Evolutionary conservation across 2,113 vertebrate species (phyloP), one percentile per base, ranked within the genome.

Genomic region (Nestor notabilis): DNA sequence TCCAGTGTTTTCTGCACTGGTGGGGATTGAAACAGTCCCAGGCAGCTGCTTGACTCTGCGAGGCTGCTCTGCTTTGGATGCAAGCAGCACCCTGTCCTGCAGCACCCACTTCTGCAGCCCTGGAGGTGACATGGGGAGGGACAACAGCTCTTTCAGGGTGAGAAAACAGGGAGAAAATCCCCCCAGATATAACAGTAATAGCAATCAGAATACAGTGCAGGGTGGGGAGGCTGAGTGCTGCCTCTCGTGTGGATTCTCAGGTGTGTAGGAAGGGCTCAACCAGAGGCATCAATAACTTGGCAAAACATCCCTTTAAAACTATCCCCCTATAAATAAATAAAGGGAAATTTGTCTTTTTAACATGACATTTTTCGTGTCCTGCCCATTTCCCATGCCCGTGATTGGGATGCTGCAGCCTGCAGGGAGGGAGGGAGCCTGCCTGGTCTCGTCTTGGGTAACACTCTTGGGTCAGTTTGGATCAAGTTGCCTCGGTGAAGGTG

Each of bases 181-280:
- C 13, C 47, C 9, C 2, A 27, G 33, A 63, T 0, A 4, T 3
- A 27, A 12, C 6, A 17, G 13, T 3, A 37, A 14, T 3, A 33
- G 5, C 12, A 20, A 19, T 21, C 5, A 37, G 35, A 55, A 31
- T 7, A 17, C 39, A 24, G 28, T 68, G 66, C 39, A 15, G 43
- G 4, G 20, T 0, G 0, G 50, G 83, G 78, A 27, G 33, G 31
- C 31, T 37, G 6, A 5, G 44, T 0, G 1, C 41, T 20, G 39
- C 55, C 23, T 4, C 71, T 10, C 10, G 0, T 0, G 1, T 3
- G 50, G 17, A n/a, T 60, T 37, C 6, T 1, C 31, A 12, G 8
- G 33, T 29, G 20, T 4, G 13, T 3, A 11, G 33, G 1, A 28
- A 41, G 37, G 44, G 33, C 44, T 77, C 63, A 44, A 1, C 29